phyloP scores from a whole-genome alignment of 2,797 vertebrate species.

The Anomalospiza imberbis region DNA sequence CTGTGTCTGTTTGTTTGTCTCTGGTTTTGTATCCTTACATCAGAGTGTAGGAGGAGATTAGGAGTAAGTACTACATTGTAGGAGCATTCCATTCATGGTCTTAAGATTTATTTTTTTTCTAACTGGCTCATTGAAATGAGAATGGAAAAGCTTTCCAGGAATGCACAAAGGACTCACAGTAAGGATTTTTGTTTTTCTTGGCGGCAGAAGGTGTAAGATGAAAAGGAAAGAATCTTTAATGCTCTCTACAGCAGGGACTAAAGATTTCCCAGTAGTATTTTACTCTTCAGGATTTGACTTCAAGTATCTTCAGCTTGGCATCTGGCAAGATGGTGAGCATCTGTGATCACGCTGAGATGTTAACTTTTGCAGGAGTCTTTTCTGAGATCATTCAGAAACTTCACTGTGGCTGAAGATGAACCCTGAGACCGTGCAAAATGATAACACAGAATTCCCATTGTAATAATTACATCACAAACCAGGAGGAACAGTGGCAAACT shows the following conservation, averaged over 20 bases:
- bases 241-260: neutral
- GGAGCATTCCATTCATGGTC: neutral
- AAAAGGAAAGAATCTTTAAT: neutral
- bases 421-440: fast-evolving
- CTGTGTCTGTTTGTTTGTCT: neutral
- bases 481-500: neutral
- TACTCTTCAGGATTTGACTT: neutral
- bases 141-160: slow-evolving; percentile 28
- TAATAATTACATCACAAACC: neutral
- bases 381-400: neutral
- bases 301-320: neutral
- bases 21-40: neutral
- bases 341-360: neutral
- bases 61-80: neutral
- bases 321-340: neutral
- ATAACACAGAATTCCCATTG: neutral
- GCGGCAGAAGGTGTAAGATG: neutral
- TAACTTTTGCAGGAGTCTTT: neutral
- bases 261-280: neutral
- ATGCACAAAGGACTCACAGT: neutral
- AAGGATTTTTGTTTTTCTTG: neutral
- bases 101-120: neutral
- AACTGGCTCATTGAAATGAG: slow-evolving; percentile 30
- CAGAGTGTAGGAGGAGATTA: neutral
- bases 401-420: neutral